Base-by-base conservation (phyloP, 1,140 invertebrate species). In the Hormaphis cornu region DNA sequence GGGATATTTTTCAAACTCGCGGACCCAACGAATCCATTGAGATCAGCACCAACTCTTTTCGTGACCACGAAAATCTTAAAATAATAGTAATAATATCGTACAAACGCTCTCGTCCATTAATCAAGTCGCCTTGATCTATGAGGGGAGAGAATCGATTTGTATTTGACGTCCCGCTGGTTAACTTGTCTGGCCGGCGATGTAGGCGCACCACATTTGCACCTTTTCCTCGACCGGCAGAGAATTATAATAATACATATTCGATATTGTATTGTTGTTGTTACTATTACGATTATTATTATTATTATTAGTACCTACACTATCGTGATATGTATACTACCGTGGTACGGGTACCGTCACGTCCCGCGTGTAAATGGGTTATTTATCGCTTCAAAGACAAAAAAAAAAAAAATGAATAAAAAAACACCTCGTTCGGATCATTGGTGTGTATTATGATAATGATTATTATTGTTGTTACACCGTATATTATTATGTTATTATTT, bases 171-270 rank as follows among this genome's bases (percentile, higher is more conserved):
- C 58, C 28, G 61, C 44, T 66, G 61, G 61, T 66, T 50, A 48
- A 48, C 42, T 48, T 66, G 61, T 66, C 61, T 66, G 35, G 14
- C 1, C n/a, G 59, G 33, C 40, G 18, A 50, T 24, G 44, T 66
- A 44, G 61, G 61, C 61, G 61, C 61, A 66, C n/a, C n/a, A n/a
- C 61, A 66, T 66, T 66, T 66, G 44, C 61, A 66, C 61, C 61
- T 66, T 24, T 44, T 42, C 10, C 52, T 44, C 33, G 33, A 14
- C 20, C 28, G 52, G 28, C 30, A 7, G 20, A 40, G 35, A 40
- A 58, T 33, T 54, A 54, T 54, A 22, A 20, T 33, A 6, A 33
- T 33, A 6, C 4, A 6, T 33, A 33, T 33, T 33, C 18, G 20
- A 3, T 22, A 50, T 20, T 20, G 18, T 44, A 44, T 44, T 44